These are phyloP conservation scores for Hyposoter dolosus DNA, from an alignment of 2,888 invertebrate genomes.

Conservation along the genomic window DNA sequence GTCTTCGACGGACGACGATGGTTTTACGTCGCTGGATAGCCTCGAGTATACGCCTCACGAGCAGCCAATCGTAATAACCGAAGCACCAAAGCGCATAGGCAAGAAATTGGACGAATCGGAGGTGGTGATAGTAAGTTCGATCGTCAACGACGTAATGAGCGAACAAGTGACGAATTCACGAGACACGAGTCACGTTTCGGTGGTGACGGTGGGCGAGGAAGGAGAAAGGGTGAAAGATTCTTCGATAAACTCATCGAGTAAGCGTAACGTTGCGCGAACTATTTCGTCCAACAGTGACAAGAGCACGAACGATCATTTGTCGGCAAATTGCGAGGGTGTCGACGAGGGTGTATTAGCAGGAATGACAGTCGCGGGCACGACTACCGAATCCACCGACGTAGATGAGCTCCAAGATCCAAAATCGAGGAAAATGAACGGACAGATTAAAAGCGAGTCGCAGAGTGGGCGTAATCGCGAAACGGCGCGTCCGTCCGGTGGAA, in stretches of 20 bases:
- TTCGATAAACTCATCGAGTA: conserved; percentile 79
- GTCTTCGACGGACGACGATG: conserved; percentile 91
- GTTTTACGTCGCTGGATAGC: conserved; percentile 91
- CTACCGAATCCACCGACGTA: conserved; percentile 79
- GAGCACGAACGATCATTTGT: conserved; percentile 74
- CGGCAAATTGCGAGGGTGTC: conserved; percentile 78
- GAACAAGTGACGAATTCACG: conserved; percentile 82
- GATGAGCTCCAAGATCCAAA: conserved; percentile 73
- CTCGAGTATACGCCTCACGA: conserved; percentile 87
- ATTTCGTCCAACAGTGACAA: conserved; percentile 79
- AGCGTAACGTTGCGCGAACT: conserved; percentile 82
- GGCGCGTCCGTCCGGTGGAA: conserved; percentile 76
- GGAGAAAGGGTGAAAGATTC: conserved; percentile 91
- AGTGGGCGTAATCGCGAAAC: conserved; percentile 80
- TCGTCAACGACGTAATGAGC: conserved; percentile 83
- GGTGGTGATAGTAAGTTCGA: conserved; percentile 92
- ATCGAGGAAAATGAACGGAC: conserved; percentile 85
- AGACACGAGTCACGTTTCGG: conserved; percentile 97
- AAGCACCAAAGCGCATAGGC: conserved; percentile 84
- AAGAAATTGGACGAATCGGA: conserved; percentile 94
- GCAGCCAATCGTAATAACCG: conserved; percentile 83
- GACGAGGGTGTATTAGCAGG: conserved; percentile 83
- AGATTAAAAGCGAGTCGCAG: conserved; percentile 79
- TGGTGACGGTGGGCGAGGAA: conserved; percentile 94
- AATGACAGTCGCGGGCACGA: conserved; percentile 85